A percentile compares a stretch with the other conserved stretches of the same genome.
Conservation (phyloP, 2,113 vertebrate species). For the Eolophus roseicapilla region DNA sequence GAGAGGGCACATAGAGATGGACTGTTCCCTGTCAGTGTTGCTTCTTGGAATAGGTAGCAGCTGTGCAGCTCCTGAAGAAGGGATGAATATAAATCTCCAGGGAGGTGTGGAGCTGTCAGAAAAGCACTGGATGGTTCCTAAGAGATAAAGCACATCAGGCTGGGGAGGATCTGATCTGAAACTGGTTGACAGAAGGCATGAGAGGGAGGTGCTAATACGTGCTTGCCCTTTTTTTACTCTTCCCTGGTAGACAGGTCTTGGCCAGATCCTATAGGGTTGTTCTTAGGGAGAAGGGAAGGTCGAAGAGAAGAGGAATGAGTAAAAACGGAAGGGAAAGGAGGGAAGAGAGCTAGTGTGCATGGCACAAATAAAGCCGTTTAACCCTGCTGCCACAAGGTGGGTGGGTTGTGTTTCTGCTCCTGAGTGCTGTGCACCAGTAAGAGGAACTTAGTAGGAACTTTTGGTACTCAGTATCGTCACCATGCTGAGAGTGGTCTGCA, state of each 20-base stretch:
- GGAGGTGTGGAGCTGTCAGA: neutral
- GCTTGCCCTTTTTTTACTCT: neutral
- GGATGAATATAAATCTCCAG: neutral
- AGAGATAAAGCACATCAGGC: neutral
- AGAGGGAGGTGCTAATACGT: neutral
- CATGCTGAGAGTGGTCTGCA: neutral
- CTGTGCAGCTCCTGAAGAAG: neutral
- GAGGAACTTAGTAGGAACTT: neutral
- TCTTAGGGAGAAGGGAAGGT: neutral
- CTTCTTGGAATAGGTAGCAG: neutral
- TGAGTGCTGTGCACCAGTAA: neutral
- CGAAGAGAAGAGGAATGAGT: neutral
- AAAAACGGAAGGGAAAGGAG: neutral
- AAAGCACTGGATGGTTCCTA: neutral
- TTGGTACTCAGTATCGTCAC: accelerated
- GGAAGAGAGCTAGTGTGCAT: neutral
- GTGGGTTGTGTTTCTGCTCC: neutral
- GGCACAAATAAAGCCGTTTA: neutral
- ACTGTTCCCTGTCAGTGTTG: neutral
- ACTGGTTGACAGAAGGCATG: neutral
- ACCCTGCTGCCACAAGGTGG: too few relatives aligned
- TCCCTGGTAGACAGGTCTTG: neutral
- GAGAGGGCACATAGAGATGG: neutral
- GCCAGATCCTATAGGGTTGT: neutral
- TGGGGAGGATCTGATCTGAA: neutral